These are phyloP conservation scores for Drosophila sp. DNA, from an alignment of 1,140 invertebrate genomes.

Conservation along the genomic window DNA sequence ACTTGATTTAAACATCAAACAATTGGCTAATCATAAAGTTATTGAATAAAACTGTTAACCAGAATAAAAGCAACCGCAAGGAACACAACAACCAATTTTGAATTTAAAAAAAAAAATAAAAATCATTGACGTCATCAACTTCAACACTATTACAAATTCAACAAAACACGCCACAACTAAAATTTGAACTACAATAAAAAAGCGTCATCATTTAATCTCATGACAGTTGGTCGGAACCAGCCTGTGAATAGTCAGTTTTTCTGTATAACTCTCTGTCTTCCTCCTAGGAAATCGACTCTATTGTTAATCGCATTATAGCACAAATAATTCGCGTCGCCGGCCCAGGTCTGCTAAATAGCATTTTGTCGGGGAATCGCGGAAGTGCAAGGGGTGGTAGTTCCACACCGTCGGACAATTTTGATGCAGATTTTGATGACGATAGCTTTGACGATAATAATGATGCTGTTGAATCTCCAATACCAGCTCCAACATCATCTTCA, in stretches of 20 bases:
- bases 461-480: constrained; percentile 16
- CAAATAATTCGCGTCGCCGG: constrained; percentile 89
- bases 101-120: constrained; percentile 12
- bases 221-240: background rate
- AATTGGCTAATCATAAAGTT: constrained; percentile 51
- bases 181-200: constrained; percentile 15
- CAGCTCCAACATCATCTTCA: constrained; percentile 35
- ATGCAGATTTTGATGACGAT: constrained; percentile 80
- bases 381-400: constrained; percentile 51
- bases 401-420: constrained; percentile 60
- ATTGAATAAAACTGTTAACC: constrained; percentile 15
- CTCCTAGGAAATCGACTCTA: constrained; percentile 90
- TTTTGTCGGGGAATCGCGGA: constrained; percentile 73
- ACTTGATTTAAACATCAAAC: constrained; percentile 29
- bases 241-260: constrained; percentile 12
- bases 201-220: constrained; percentile 12
- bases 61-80: background rate
- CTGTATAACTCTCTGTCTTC: constrained; percentile 30
- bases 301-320: constrained; percentile 90
- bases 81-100: background rate
- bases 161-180: constrained; percentile 26
- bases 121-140: constrained; percentile 29
- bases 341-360: constrained; percentile 86
- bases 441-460: constrained; percentile 53
- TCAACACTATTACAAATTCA: constrained; percentile 23